Evolutionary conservation across 2,797 vertebrate species (phyloP).

Genomic region (Squalus acanthias): DNA sequence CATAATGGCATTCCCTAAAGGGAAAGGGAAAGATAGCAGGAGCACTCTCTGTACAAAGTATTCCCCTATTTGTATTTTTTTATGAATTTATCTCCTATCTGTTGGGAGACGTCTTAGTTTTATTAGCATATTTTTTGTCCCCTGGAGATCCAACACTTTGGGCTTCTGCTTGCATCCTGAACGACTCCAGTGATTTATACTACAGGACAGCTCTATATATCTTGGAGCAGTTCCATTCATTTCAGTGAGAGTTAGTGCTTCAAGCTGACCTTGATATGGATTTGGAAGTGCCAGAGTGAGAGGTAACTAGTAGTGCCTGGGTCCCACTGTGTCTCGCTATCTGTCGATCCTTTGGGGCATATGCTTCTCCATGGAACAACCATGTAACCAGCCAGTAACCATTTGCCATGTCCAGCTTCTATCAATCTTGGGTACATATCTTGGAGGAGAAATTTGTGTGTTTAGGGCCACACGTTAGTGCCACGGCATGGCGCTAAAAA

Average conservation of each 20-base stretch:
- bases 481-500: too few species aligned
- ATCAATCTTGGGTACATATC: background rate
- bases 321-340: background rate
- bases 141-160: background rate
- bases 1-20: conserved; percentile 17
- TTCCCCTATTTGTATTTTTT: conserved; percentile 33
- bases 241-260: conserved; percentile 14
- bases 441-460: too few species aligned
- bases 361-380: background rate
- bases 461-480: too few species aligned
- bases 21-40: background rate
- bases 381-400: background rate
- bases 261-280: conserved; percentile 30
- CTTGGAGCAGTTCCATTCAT: conserved; percentile 19
- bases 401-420: background rate
- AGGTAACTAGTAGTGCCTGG: background rate
- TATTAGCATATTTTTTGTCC: conserved; percentile 6
- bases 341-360: background rate
- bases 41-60: background rate
- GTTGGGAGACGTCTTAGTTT: background rate
- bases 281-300: conserved; percentile 8
- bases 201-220: conserved; percentile 10
- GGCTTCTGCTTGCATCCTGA: background rate
- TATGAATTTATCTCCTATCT: conserved; percentile 28
- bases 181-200: conserved; percentile 16